Base-by-base conservation (phyloP, 2,113 vertebrate genomes). In the Aix galericulata region DNA sequence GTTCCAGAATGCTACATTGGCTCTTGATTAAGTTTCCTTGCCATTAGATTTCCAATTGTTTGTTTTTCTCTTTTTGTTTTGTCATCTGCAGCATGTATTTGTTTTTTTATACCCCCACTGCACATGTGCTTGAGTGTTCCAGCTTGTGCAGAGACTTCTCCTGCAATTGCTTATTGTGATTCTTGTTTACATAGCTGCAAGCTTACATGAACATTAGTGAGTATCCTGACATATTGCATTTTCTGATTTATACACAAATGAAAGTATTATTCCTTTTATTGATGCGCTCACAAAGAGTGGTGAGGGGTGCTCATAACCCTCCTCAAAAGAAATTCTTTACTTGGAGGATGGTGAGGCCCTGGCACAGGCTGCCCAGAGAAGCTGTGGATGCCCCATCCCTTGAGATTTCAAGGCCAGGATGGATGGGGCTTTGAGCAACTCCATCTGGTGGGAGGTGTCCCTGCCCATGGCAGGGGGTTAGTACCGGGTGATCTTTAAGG, bases 1-100 rank as follows among this genome's bases (percentile, higher is more conserved):
- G 94, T 71, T 95, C 71, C 67, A 50, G 48, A 87, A 93, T 40
- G 55, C 74, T 87, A 55, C 62, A 31, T 1, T 93, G 73, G 36
- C 36, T 95, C 62, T 97, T 94, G 89, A 91, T 94, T 95, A 95
- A 86, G 27, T 79, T 68, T 88, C 60, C 81, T 83, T 95, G 50
- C 27, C 27, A 42, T 94, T 77, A 71, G 18, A 5, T 80, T 96
- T 85, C 17, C 38, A 79, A 22, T 16, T 78, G 6, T 8, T 6
- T 34, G 66, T 44, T 27, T 74, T 59, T 2, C 7, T 21, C 15
- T 55, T 60, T 68, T 66, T 17, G 22, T 78, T 95, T 84, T 69
- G 44, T 59, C 40, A 36, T 75, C 86, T 93, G 69, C 69, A 79
- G 56, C 34, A 66, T 32, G 62, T 91, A 68, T 50, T 88, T 83